Evolutionary conservation across 2,113 vertebrate genomes (phyloP).

Genomic region (Amblyornis subalaris): DNA sequence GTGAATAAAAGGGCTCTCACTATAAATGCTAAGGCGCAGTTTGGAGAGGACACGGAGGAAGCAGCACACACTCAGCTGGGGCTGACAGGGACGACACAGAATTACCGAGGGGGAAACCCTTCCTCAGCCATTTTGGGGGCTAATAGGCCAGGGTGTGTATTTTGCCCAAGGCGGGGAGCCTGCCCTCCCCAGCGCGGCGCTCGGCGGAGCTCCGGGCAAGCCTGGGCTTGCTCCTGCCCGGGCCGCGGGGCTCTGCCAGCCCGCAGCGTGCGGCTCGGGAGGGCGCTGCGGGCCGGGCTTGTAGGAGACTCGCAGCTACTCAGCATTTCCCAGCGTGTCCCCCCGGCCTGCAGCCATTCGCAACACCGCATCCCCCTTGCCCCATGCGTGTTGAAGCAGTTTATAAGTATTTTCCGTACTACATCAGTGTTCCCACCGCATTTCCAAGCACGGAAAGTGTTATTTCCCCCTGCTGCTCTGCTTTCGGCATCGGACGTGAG

Average conservation of each 20-base stretch:
- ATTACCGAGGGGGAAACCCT: not conserved
- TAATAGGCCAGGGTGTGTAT: rapidly evolving
- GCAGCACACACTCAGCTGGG: not conserved
- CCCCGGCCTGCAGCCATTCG: rapidly evolving
- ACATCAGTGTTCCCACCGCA: not conserved
- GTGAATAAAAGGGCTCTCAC: not conserved
- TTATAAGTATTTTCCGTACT: rapidly evolving
- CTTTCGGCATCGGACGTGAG: rapidly evolving
- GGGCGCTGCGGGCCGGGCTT: rapidly evolving
- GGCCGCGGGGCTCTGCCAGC: not conserved
- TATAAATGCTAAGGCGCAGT: not conserved
- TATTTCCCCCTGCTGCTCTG: rapidly evolving
- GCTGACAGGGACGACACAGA: not conserved
- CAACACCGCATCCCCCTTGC: not conserved
- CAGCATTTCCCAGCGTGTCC: rapidly evolving
- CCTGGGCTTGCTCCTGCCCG: not conserved
- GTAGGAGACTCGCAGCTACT: rapidly evolving
- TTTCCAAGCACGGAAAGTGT: rapidly evolving
- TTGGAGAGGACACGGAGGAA: not conserved
- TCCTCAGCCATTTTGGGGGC: rapidly evolving
- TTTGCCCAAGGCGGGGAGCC: not conserved
- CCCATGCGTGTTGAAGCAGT: rapidly evolving
- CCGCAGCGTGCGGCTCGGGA: not conserved
- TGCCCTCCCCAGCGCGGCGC: not conserved
- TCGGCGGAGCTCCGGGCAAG: not conserved